Evolutionary conservation across 2,888 invertebrate species (phyloP), one percentile per base, ranked within the genome.

Genomic region (Agapostemon virescens): DNA sequence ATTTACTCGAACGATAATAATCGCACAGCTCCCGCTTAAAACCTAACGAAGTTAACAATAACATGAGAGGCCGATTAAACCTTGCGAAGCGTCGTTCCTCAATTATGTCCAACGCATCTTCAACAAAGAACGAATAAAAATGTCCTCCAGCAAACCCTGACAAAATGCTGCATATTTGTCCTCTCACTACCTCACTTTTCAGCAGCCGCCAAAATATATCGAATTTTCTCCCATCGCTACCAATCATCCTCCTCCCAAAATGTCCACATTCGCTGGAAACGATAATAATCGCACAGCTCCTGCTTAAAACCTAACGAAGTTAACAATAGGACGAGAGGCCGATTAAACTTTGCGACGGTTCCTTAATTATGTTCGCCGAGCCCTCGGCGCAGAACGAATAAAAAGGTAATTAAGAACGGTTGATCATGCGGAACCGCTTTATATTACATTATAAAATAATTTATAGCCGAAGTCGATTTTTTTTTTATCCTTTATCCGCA

Each of bases 371-470:
- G 15, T 15, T 30, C 23, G 23, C 7, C 52, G 23, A 11, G 4
- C n/a, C 11, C 13, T 9, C 23, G 2, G 2, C 13, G 11, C 52
- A 5, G 23, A 4, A 13, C 0, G 52, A n/a, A 55, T 13, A 13
- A 63, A n/a, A 13, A 63, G 7, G 38, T 17, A 38, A 36, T n/a
- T 63, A 23, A 6, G 15, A 5, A 17, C 40, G 9, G 23, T 17
- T 15, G n/a, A 23, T 66, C 64, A 26, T 17, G 38, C 64, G 17
- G 17, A 66, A 66, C 23, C 64, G 40, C 15, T 52, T 38, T 9
- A n/a, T 17, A 66, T 30, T 38, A 20, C 20, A 17, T 74, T 64
- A 17, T 30, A 33, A 2, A 49, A 58, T 67, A 52, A 52, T 77
- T 61, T 49, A 40, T 49, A 49, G 26, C 33, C 23, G 49, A 49